Conservation (phyloP, 2,113 vertebrate species). For the Xenopus laevis region DNA sequence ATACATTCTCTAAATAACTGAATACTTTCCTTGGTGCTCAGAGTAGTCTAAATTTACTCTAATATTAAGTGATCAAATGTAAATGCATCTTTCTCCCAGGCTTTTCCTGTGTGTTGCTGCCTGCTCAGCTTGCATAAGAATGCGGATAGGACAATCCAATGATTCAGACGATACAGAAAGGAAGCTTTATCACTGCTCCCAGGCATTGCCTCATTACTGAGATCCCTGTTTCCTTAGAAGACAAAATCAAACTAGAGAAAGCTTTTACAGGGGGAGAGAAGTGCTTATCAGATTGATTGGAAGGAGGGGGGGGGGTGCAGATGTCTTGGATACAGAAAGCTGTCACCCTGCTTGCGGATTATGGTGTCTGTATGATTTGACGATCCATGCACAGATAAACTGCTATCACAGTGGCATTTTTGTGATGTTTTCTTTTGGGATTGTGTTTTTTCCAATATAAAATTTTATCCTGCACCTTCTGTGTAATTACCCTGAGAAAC, state of each 20-base stretch:
- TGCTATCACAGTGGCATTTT: constrained; percentile 42
- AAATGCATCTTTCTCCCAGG: not conserved
- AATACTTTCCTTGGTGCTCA: too few species aligned
- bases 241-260: constrained; percentile 39
- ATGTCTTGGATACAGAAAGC: constrained; percentile 26
- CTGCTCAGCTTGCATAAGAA: constrained; percentile 22
- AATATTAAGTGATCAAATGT: too few species aligned
- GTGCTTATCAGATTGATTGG: constrained; percentile 28
- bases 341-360: constrained; percentile 35
- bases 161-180: constrained; percentile 31
- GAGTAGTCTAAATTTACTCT: too few species aligned
- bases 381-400: constrained; percentile 32
- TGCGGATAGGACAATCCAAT: constrained; percentile 13
- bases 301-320: not conserved
- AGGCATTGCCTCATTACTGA: constrained; percentile 36
- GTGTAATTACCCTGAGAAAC: constrained; percentile 30
- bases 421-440: constrained; percentile 38
- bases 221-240: constrained; percentile 32
- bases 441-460: constrained; percentile 27
- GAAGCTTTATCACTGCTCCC: constrained; percentile 34
- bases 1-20: too few species aligned
- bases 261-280: constrained; percentile 9
- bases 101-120: constrained; percentile 23
- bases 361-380: constrained; percentile 38
- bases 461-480: not conserved